phyloP scores from a whole-genome alignment of 37 sponge, comb jelly and placozoan genomes.

The Spongia lamella region DNA sequence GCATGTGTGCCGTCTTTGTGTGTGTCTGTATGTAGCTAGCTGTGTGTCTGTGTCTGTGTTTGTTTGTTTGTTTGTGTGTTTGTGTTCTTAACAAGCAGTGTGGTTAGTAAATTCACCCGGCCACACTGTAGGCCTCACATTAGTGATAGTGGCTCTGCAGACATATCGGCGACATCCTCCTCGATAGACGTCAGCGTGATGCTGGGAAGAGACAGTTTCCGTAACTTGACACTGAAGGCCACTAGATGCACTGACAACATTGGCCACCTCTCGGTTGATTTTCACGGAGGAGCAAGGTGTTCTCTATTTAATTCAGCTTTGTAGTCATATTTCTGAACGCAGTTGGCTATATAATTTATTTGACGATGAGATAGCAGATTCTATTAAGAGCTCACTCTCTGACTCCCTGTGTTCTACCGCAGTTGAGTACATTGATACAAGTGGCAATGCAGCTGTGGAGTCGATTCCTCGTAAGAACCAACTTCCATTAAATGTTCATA shows the following conservation, averaged over 20 bases:
- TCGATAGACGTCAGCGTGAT: slow-evolving; percentile 43
- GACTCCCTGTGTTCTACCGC: slow-evolving; percentile 47
- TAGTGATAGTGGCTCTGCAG: slow-evolving; percentile 66
- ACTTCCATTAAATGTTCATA: background rate
- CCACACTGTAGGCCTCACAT: slow-evolving; percentile 74
- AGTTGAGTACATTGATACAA: slow-evolving; percentile 66
- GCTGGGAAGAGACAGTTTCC: slow-evolving; percentile 66
- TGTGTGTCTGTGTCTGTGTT: background rate
- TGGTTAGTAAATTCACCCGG: no score
- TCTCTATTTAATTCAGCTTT: no score
- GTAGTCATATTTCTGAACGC: background rate
- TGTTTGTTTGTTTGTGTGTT: background rate
- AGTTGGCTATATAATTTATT: slow-evolving; percentile 94
- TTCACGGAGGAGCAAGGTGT: slow-evolving; percentile 88
- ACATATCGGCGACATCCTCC: slow-evolving; percentile 54
- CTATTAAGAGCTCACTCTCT: slow-evolving; percentile 60
- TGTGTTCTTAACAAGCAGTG: no score
- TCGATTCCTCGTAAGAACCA: slow-evolving; percentile 70
- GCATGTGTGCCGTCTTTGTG: background rate
- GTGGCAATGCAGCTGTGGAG: slow-evolving; percentile 82
- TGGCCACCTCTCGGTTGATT: slow-evolving; percentile 64
- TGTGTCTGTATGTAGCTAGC: no score
- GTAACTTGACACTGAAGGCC: slow-evolving; percentile 70
- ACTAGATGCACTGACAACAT: slow-evolving; percentile 71
- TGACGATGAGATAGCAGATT: slow-evolving; percentile 51